phyloP scores from a whole-genome alignment of 2,113 vertebrate genomes.

The Gadus chalcogrammus region DNA sequence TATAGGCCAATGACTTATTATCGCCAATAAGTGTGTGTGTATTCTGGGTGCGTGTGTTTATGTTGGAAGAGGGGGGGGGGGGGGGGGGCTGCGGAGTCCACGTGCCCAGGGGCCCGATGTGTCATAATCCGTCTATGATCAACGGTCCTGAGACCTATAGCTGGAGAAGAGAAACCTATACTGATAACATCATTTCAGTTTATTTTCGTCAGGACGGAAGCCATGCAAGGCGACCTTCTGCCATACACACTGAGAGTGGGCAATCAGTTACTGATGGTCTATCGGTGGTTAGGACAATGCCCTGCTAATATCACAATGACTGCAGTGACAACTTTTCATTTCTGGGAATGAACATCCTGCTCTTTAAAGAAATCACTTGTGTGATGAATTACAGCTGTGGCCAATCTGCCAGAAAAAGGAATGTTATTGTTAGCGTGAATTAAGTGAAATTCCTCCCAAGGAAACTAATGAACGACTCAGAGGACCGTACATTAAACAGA shows the following conservation, averaged over 20 bases:
- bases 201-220: conserved; percentile 9
- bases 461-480: conserved; percentile 23
- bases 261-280: too few relatives aligned
- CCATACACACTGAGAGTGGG: too few relatives aligned
- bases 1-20: too few relatives aligned
- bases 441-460: not conserved
- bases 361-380: conserved; percentile 27
- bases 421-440: conserved; percentile 38
- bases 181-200: conserved; percentile 39
- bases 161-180: conserved; percentile 14
- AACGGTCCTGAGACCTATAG: not conserved
- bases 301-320: too few relatives aligned
- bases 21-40: too few relatives aligned
- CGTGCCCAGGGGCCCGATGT: too few relatives aligned
- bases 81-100: too few relatives aligned
- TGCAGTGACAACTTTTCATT: too few relatives aligned
- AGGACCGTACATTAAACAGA: conserved; percentile 48
- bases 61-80: too few relatives aligned
- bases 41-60: too few relatives aligned
- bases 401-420: conserved; percentile 31
- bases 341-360: not conserved
- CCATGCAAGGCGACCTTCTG: conserved; percentile 3
- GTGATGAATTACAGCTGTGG: conserved; percentile 48
- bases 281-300: too few relatives aligned
- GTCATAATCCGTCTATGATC: too few relatives aligned